A percentile compares a stretch with the other conserved stretches of the same genome.
Conservation (phyloP, 1,140 invertebrate genomes). For the Achroia grisella region DNA sequence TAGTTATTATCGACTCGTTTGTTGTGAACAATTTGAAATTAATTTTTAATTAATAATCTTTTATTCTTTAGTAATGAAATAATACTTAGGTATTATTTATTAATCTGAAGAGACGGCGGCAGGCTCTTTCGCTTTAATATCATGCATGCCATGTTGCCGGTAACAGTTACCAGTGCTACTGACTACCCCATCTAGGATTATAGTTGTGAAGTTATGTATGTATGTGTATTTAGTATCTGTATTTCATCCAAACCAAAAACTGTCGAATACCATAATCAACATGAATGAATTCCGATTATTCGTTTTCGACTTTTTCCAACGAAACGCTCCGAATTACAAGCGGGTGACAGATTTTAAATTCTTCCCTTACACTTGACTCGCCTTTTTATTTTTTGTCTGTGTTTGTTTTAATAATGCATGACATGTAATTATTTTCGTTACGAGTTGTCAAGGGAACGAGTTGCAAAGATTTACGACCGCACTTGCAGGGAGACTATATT, state of each 20-base stretch:
- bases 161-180: too few relatives aligned
- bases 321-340: conserved; percentile 58
- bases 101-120: too few relatives aligned
- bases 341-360: conserved; percentile 71
- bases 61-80: too few relatives aligned
- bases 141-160: too few relatives aligned
- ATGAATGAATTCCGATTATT: conserved; percentile 50
- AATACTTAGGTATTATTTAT: too few relatives aligned
- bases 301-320: conserved; percentile 43
- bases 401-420: conserved; percentile 67
- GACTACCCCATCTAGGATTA: too few relatives aligned
- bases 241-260: conserved; percentile 14
- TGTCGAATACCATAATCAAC: conserved; percentile 42
- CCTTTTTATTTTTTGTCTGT: conserved; percentile 37
- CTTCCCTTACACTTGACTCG: conserved; percentile 64
- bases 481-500: conserved; percentile 2
- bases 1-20: too few relatives aligned
- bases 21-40: too few relatives aligned
- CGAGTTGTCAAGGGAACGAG: conserved; percentile 32
- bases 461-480: conserved; percentile 29
- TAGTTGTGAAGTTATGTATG: too few relatives aligned
- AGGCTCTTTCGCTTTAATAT: too few relatives aligned
- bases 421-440: conserved; percentile 55
- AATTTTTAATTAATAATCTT: too few relatives aligned
- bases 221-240: conserved; percentile 8